phyloP scores from a whole-genome alignment of 2,888 invertebrate genomes.

The Mythimna ferrago region DNA sequence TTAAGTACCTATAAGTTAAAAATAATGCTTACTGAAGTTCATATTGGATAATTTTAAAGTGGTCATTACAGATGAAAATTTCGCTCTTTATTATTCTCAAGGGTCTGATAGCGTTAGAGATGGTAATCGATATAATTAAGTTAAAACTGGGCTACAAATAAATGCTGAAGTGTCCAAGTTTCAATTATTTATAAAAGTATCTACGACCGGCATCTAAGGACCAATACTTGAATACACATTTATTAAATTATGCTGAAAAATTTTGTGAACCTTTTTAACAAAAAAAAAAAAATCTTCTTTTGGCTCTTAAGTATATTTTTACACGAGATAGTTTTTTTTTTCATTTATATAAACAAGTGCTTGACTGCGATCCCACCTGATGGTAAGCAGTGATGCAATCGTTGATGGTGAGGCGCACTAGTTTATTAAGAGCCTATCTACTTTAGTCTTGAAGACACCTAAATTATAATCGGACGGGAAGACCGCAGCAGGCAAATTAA shows the following conservation, averaged over 20 bases:
- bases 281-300: neutral
- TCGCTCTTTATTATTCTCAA: constrained; percentile 44
- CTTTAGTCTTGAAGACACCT: too few species aligned
- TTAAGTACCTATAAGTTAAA: constrained; percentile 18
- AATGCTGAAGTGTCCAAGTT: constrained; percentile 25
- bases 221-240: constrained; percentile 13
- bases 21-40: constrained; percentile 26
- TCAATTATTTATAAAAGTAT: constrained; percentile 36
- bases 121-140: constrained; percentile 52
- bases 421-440: too few species aligned
- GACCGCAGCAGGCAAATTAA: too few species aligned
- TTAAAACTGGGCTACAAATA: constrained; percentile 30
- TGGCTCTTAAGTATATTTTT: neutral
- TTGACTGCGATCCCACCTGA: too few species aligned
- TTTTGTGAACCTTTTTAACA: neutral
- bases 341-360: too few species aligned
- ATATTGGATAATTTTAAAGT: constrained; percentile 48
- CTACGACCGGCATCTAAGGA: constrained; percentile 4
- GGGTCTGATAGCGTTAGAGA: constrained; percentile 33
- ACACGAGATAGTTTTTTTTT: neutral
- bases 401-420: too few species aligned
- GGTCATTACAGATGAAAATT: constrained; percentile 35
- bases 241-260: constrained; percentile 1
- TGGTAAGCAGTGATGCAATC: too few species aligned
- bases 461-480: too few species aligned